phyloP scores from a whole-genome alignment of 2,113 vertebrate species.

The Oenanthe oenanthe region DNA sequence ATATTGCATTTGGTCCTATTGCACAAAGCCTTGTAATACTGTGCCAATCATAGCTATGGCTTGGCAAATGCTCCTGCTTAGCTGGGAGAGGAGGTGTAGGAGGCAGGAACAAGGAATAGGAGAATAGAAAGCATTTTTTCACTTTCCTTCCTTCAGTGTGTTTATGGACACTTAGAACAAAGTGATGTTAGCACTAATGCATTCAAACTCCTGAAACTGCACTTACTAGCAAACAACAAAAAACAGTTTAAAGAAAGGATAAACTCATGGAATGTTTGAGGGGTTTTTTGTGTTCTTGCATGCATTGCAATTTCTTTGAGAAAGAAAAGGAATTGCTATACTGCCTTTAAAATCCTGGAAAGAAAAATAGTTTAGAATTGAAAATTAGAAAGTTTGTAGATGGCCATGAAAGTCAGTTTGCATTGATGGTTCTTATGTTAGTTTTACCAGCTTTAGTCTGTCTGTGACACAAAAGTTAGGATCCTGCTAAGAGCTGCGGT shows the following conservation, averaged over 20 bases:
- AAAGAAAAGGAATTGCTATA: not conserved
- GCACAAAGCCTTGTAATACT: not conserved
- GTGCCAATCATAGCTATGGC: not conserved
- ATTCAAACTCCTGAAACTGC: not conserved
- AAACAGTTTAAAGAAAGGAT: not conserved
- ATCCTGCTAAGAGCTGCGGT: not conserved
- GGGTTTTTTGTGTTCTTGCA: not conserved
- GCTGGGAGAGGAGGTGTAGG: not conserved
- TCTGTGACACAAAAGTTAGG: not conserved
- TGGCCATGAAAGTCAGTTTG: not conserved
- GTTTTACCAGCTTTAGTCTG: not conserved
- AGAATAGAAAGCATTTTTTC: not conserved
- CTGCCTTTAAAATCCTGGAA: not conserved
- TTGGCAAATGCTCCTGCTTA: not conserved
- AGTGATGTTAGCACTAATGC: not conserved
- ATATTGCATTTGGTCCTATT: not conserved
- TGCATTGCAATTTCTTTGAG: not conserved
- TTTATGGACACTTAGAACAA: not conserved
- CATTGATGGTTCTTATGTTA: not conserved
- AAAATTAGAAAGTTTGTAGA: not conserved
- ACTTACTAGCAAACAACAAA: not conserved
- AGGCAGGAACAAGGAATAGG: not conserved
- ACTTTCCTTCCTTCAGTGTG: not conserved
- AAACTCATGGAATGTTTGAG: not conserved
- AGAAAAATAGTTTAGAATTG: not conserved